These are phyloP conservation scores for Liasis olivaceus DNA, from an alignment of 2,797 vertebrate genomes.

Conservation along the genomic window DNA sequence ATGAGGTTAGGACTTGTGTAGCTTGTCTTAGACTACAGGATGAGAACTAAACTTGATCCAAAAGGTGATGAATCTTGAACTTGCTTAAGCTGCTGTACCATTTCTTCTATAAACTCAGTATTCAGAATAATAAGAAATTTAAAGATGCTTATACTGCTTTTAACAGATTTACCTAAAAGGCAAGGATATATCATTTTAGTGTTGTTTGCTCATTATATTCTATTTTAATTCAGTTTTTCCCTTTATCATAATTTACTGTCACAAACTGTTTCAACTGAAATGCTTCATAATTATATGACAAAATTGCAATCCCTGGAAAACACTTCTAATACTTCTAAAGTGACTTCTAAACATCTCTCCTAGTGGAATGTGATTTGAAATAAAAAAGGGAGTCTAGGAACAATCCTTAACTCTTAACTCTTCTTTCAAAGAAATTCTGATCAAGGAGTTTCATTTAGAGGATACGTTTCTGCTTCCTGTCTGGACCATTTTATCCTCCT, in stretches of 20 bases:
- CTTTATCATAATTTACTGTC: too few relatives aligned
- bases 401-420: neutral
- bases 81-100: neutral
- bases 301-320: neutral
- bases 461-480: neutral
- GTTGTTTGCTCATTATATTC: too few relatives aligned
- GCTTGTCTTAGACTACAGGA: neutral
- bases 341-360: neutral
- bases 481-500: neutral
- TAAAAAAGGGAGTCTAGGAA: neutral
- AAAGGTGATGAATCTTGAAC: neutral
- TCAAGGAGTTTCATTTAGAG: neutral
- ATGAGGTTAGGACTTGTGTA: neutral
- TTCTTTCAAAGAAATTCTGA: neutral
- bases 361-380: neutral
- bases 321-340: neutral
- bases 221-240: too few relatives aligned
- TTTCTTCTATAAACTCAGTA: neutral
- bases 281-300: neutral
- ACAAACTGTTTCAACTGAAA: neutral
- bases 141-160: too few relatives aligned
- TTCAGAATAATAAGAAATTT: neutral
- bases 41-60: neutral
- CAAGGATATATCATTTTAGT: too few relatives aligned
- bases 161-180: too few relatives aligned